phyloP scores from a whole-genome alignment of 2,113 vertebrate species.

The Oncorhynchus tshawytscha region DNA sequence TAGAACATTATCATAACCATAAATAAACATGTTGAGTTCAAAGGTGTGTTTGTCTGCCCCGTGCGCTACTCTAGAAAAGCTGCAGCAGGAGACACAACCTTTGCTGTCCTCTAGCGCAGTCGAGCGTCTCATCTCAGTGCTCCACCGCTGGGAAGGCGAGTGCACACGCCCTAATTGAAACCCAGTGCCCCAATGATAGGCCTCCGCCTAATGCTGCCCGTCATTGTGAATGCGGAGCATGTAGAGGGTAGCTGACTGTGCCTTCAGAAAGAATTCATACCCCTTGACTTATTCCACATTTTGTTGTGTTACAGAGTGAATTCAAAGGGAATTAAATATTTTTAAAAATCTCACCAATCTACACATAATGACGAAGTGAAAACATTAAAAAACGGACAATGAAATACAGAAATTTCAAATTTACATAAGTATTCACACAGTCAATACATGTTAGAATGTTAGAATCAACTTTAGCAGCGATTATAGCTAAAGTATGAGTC shows the following conservation, averaged over 20 bases:
- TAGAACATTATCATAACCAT: background rate
- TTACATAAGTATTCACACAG: too few species aligned
- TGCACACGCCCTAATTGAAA: slow-evolving; percentile 55
- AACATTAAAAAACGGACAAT: too few species aligned
- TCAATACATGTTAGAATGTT: too few species aligned
- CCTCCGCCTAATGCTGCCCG: slow-evolving; percentile 37
- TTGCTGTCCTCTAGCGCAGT: slow-evolving; percentile 14
- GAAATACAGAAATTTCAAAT: too few species aligned
- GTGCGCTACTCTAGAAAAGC: slow-evolving; percentile 28
- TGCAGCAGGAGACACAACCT: slow-evolving; percentile 29
- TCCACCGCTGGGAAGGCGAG: slow-evolving; percentile 34
- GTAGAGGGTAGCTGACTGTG: background rate
- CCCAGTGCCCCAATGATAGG: slow-evolving; percentile 35
- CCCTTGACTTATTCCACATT: too few species aligned
- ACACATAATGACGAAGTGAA: too few species aligned
- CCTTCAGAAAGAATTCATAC: too few species aligned
- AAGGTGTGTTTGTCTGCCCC: slow-evolving; percentile 29
- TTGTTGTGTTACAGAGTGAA: too few species aligned
- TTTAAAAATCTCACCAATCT: too few species aligned
- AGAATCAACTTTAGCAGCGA: too few species aligned
- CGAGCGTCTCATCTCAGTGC: slow-evolving; percentile 49
- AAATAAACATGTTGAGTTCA: background rate
- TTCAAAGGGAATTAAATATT: too few species aligned
- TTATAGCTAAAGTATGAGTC: too few species aligned
- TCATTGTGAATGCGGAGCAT: slow-evolving; percentile 32